These are phyloP conservation scores for Scomberomorus guttatus DNA, from an alignment of 2,797 vertebrate species.

Conservation along the genomic window DNA sequence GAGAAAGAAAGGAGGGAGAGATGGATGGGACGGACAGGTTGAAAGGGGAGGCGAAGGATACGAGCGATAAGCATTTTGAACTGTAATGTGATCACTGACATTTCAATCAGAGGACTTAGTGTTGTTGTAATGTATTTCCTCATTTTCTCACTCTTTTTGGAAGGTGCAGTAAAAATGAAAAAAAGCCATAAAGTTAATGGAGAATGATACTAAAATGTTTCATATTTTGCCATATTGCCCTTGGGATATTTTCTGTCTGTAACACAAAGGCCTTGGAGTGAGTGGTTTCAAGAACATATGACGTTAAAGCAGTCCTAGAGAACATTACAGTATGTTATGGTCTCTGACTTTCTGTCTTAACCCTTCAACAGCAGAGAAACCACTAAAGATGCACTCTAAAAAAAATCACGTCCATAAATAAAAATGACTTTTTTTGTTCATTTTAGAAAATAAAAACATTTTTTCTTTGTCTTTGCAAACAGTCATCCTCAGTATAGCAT, in stretches of 20 bases:
- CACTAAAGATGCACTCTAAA: too few relatives aligned
- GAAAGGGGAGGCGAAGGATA: background rate
- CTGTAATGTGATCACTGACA: conserved; percentile 25
- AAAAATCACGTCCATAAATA: too few relatives aligned
- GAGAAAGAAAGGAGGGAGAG: background rate
- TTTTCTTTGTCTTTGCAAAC: too few relatives aligned
- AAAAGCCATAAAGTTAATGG: conserved; percentile 39
- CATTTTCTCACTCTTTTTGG: background rate
- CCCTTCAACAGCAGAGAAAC: background rate
- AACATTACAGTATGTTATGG: background rate
- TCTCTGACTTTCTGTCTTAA: background rate
- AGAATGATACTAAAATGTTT: conserved; percentile 25
- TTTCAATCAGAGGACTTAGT: conserved; percentile 23
- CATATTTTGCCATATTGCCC: background rate
- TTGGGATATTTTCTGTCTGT: background rate
- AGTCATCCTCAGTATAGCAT: too few relatives aligned
- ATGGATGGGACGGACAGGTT: conserved; percentile 8
- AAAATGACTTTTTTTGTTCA: too few relatives aligned
- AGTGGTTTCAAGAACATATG: conserved; percentile 8
- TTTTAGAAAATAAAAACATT: too few relatives aligned
- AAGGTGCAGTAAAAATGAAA: conserved; percentile 20
- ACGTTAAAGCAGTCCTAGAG: conserved; percentile 19
- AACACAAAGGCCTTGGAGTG: conserved; percentile 5
- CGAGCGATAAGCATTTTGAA: background rate
- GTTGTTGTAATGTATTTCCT: background rate